These are phyloP conservation scores for Apostichopus parvimensis DNA, from an alignment of 35 echinoderm and acorn worm species.

Conservation along the genomic window DNA sequence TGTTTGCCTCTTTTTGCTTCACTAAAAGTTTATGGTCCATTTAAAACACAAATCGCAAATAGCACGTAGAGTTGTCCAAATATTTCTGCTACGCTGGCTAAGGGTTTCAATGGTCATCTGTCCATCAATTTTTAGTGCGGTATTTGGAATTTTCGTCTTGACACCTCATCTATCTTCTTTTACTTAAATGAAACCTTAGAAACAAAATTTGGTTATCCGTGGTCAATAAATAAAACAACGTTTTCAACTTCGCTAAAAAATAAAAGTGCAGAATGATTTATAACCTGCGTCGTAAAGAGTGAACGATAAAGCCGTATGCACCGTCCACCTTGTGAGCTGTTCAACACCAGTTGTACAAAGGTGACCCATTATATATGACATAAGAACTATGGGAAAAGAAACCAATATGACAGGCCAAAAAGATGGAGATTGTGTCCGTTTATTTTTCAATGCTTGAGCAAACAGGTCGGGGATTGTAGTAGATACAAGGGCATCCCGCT, in stretches of 20 bases:
- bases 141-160: too few relatives aligned
- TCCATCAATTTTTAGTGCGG: too few relatives aligned
- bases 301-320: background rate
- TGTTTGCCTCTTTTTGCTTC: too few relatives aligned
- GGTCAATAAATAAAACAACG: background rate
- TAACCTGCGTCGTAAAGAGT: background rate
- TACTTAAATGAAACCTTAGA: background rate
- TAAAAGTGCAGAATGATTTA: background rate
- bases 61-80: too few relatives aligned
- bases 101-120: too few relatives aligned
- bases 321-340: background rate
- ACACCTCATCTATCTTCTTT: background rate
- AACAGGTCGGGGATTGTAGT: background rate
- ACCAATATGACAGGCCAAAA: background rate
- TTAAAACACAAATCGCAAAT: too few relatives aligned
- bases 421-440: background rate
- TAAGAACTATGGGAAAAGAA: background rate
- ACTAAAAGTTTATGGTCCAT: too few relatives aligned
- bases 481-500: background rate
- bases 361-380: background rate
- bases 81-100: too few relatives aligned
- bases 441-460: slow-evolving; percentile 13
- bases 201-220: background rate
- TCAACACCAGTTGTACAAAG: background rate
- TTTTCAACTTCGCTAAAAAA: background rate